Evolutionary conservation across 2,113 vertebrate genomes (phyloP).

Genomic region (Cebidichthys violaceus): DNA sequence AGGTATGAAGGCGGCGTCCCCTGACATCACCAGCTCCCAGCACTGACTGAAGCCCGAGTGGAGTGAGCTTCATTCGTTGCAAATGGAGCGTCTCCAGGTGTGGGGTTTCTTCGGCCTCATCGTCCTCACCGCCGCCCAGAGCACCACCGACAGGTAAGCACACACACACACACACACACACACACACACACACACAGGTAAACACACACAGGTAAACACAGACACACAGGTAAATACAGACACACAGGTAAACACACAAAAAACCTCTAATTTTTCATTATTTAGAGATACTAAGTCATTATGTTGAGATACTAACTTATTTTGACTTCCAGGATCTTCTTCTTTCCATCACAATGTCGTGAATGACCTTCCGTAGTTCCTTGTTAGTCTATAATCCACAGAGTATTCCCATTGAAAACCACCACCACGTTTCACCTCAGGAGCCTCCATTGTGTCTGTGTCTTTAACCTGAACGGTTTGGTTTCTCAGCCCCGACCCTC

Average conservation of each 20-base stretch:
- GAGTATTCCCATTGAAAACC: too few relatives aligned
- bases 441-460: not conserved
- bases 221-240: too few relatives aligned
- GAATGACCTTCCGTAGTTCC: too few relatives aligned
- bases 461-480: not conserved
- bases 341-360: too few relatives aligned
- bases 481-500: conserved; percentile 10
- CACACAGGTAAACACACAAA: not conserved
- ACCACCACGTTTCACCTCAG: too few relatives aligned
- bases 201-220: not conserved
- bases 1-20: conserved; percentile 23
- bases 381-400: too few relatives aligned
- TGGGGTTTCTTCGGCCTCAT: conserved; percentile 47
- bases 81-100: conserved; percentile 68
- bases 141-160: conserved; percentile 20
- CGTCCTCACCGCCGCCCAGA: conserved; percentile 13
- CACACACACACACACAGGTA: conserved; percentile 20
- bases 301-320: too few relatives aligned
- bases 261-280: too few relatives aligned
- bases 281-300: too few relatives aligned
- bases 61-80: not conserved
- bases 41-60: not conserved
- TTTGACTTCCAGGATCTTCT: too few relatives aligned
- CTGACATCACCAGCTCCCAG: not conserved
- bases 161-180: not conserved